Evolutionary conservation across 2,113 vertebrate species (phyloP).

Genomic region (Menidia beryllina): DNA sequence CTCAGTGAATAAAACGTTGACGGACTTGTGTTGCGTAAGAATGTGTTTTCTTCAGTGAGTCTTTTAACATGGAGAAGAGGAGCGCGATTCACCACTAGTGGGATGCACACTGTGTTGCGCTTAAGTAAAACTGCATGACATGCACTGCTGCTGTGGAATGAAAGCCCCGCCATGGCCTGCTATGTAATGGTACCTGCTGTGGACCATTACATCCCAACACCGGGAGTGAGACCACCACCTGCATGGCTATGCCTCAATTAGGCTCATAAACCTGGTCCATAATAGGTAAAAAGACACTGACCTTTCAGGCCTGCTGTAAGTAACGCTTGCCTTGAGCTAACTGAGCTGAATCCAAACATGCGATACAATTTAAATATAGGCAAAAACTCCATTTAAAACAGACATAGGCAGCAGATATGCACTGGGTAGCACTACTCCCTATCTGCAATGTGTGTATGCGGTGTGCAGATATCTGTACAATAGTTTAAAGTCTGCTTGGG

Average conservation of each 20-base stretch:
- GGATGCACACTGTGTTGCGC: slow-evolving; percentile 7
- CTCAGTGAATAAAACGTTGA: not conserved
- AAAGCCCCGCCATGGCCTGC: slow-evolving; percentile 23
- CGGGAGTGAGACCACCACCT: slow-evolving; percentile 33
- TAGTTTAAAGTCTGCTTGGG: slow-evolving; percentile 71
- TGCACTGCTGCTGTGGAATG: slow-evolving; percentile 34
- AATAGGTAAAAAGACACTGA: slow-evolving; percentile 50
- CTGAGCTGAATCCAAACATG: slow-evolving; percentile 55
- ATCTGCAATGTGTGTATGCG: slow-evolving; percentile 53
- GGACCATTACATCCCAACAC: slow-evolving; percentile 55
- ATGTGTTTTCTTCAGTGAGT: slow-evolving; percentile 8
- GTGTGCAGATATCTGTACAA: slow-evolving; percentile 60
- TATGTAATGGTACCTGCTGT: slow-evolving; percentile 52
- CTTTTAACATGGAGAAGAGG: slow-evolving; percentile 15
- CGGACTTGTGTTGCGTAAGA: not conserved
- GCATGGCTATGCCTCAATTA: slow-evolving; percentile 51
- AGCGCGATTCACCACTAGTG: not conserved
- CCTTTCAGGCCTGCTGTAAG: slow-evolving; percentile 32
- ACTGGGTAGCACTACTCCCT: slow-evolving; percentile 51
- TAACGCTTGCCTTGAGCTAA: slow-evolving; percentile 28
- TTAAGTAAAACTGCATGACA: slow-evolving; percentile 39
- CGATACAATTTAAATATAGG: slow-evolving; percentile 28
- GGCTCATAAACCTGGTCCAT: slow-evolving; percentile 14
- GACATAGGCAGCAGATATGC: slow-evolving; percentile 41
- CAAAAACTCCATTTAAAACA: slow-evolving; percentile 28